Percentiles rank a stretch among this genome's conserved stretches.
Evolutionary conservation across 2,888 invertebrate species (phyloP).

Genomic region (Epinotia brunnichana): DNA sequence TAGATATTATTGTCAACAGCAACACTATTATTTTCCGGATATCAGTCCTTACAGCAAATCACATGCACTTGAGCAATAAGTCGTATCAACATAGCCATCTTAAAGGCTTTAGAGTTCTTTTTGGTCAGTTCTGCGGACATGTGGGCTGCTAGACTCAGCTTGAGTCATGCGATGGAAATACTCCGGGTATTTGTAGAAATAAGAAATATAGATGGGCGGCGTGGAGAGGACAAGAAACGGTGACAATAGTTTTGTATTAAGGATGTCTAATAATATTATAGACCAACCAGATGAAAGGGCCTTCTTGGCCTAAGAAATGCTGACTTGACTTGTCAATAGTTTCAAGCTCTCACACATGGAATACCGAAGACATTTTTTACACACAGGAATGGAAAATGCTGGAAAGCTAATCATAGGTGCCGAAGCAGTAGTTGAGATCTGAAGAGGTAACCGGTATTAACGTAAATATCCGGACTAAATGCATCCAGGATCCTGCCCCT

Average conservation of each 20-base stretch:
- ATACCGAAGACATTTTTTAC: too few relatives aligned
- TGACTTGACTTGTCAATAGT: too few relatives aligned
- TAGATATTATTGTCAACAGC: not conserved
- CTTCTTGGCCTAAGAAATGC: too few relatives aligned
- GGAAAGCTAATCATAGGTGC: too few relatives aligned
- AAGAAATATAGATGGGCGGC: not conserved
- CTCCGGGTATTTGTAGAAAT: constrained; percentile 9
- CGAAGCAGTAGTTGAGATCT: too few relatives aligned
- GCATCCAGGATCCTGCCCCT: too few relatives aligned
- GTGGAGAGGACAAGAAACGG: not conserved
- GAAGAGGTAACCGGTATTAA: too few relatives aligned
- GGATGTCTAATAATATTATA: not conserved
- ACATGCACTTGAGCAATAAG: not conserved
- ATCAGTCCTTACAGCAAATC: constrained; percentile 12
- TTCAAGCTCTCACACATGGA: too few relatives aligned
- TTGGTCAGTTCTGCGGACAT: not conserved
- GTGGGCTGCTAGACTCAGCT: constrained; percentile 4
- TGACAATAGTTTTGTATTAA: not conserved
- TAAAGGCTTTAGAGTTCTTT: not conserved
- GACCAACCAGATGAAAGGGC: too few relatives aligned
- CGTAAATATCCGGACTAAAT: too few relatives aligned
- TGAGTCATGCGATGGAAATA: constrained; percentile 17
- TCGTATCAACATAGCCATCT: not conserved
- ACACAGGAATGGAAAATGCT: too few relatives aligned
- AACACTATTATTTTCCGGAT: constrained; percentile 9